These are phyloP conservation scores for Perdix hodgsoniae DNA, from an alignment of 2,797 vertebrate species.

Conservation along the genomic window DNA sequence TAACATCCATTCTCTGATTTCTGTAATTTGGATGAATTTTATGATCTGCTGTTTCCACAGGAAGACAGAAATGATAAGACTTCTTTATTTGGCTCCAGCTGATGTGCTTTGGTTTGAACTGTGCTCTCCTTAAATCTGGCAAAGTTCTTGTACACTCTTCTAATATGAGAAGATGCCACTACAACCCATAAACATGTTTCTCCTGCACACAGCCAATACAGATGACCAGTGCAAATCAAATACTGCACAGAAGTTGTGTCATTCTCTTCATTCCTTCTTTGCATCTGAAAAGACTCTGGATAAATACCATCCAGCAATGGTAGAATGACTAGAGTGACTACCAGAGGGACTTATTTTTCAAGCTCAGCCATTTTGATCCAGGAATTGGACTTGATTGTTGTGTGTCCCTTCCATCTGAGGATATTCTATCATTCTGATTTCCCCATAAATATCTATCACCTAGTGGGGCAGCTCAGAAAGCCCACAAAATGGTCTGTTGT, in stretches of 20 bases:
- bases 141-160: neutral
- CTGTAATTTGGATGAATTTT: neutral
- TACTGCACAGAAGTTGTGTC: neutral
- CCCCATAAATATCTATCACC: neutral
- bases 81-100: neutral
- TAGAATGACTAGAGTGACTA: neutral
- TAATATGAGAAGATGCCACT: neutral
- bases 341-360: neutral
- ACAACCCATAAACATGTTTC: neutral
- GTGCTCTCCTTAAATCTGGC: neutral
- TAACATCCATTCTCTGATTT: neutral
- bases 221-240: neutral
- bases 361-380: neutral
- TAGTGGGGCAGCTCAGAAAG: neutral
- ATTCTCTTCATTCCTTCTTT: neutral
- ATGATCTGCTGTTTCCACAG: neutral
- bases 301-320: neutral
- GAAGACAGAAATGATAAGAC: neutral
- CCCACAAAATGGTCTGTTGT: neutral
- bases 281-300: neutral
- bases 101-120: neutral
- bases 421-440: neutral
- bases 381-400: neutral
- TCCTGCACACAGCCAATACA: accelerated
- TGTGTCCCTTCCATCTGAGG: too few relatives aligned